Percentiles rank a stretch among this genome's conserved stretches.
These are phyloP conservation scores for Rhaphigaster nebulosa DNA, from an alignment of 2,888 invertebrate genomes.

Conservation along the genomic window DNA sequence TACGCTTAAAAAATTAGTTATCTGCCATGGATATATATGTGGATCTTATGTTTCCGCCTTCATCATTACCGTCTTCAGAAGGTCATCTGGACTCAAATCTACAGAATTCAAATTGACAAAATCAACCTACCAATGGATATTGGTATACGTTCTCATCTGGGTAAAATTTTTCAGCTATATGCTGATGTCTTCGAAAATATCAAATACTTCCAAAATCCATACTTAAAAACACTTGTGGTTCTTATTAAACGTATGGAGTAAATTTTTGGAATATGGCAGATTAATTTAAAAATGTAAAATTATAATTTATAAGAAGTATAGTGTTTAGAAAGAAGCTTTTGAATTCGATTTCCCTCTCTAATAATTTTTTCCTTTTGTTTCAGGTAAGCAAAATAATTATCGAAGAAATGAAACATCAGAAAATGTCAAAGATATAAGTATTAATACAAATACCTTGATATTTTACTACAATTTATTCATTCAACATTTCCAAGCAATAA, in stretches of 20 bases:
- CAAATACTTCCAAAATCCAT: background rate
- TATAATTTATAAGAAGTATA: background rate
- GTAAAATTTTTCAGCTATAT: background rate
- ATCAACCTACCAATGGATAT: background rate
- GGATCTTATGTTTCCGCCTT: background rate
- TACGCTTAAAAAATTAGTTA: background rate
- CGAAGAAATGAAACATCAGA: background rate
- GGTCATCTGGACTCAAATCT: background rate
- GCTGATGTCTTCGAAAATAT: background rate
- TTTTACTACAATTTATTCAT: background rate
- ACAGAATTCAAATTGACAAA: background rate
- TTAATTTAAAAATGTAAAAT: too few species aligned
- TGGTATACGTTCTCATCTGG: background rate
- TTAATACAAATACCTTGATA: background rate
- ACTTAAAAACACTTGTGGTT: background rate
- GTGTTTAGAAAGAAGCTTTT: background rate
- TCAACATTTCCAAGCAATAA: background rate
- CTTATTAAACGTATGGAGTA: background rate
- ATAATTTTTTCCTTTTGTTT: background rate
- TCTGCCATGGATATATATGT: background rate
- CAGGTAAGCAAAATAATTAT: slow-evolving; percentile 13
- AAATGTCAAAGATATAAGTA: background rate
- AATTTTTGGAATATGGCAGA: background rate
- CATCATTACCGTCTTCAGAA: slow-evolving; percentile 2
- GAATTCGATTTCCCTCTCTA: background rate